A percentile compares a stretch with the other conserved stretches of the same genome.
These are phyloP conservation scores for Panurus biarmicus DNA, from an alignment of 2,113 vertebrate genomes.

Conservation along the genomic window DNA sequence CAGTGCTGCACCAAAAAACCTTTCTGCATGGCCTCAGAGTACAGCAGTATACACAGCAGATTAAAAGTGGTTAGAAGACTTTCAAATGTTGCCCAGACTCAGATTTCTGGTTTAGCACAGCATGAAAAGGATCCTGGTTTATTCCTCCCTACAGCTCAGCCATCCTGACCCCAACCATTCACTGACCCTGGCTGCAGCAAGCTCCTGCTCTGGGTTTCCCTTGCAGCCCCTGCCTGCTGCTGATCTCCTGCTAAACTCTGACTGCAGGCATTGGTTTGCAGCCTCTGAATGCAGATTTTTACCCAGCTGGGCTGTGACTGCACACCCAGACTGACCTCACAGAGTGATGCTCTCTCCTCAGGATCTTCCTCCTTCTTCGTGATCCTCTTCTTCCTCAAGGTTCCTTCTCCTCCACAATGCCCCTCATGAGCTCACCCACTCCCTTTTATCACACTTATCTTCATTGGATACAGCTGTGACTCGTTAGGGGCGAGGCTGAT, in stretches of 20 bases:
- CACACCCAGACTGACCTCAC: not conserved
- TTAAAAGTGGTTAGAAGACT: not conserved
- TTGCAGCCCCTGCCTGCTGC: not conserved
- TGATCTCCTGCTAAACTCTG: not conserved
- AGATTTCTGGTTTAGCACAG: not conserved
- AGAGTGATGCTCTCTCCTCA: no score
- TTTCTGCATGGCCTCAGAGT: not conserved
- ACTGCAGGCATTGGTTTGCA: not conserved
- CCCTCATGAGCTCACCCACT: not conserved
- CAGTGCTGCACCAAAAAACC: accelerated
- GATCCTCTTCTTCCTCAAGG: no score
- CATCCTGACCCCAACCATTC: not conserved
- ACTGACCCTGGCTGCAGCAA: not conserved
- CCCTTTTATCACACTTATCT: not conserved
- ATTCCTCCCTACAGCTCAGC: not conserved
- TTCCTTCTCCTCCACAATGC: no score
- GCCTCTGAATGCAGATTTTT: not conserved
- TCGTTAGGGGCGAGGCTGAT: no score
- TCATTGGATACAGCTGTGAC: not conserved
- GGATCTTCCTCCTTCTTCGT: not conserved
- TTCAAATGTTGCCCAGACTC: not conserved
- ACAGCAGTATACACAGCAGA: not conserved
- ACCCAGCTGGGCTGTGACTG: not conserved
- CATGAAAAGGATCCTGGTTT: not conserved
- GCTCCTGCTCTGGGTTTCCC: not conserved